Conservation (phyloP, 2,113 vertebrate species). For the Epinephelus lanceolatus region DNA sequence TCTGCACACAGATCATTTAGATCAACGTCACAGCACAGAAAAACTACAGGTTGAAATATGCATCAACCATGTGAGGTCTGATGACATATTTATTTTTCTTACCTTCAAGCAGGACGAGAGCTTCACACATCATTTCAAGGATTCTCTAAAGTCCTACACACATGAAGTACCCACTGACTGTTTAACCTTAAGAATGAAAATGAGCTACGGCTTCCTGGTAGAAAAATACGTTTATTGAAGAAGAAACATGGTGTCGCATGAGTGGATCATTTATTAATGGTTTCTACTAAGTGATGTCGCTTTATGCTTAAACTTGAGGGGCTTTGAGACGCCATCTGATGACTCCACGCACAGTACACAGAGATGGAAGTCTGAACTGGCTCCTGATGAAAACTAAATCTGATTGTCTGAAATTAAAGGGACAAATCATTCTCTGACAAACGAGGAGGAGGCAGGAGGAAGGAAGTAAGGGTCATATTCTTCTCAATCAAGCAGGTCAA, state of each 20-base stretch:
- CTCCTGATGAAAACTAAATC: slow-evolving; percentile 51
- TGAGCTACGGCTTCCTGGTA: slow-evolving; percentile 85
- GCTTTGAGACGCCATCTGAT: slow-evolving; percentile 49
- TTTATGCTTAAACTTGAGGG: slow-evolving; percentile 42
- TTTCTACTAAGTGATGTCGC: slow-evolving; percentile 57
- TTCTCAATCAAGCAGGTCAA: slow-evolving; percentile 78
- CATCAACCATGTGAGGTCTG: slow-evolving; percentile 13
- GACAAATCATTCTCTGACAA: slow-evolving; percentile 80
- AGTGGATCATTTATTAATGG: slow-evolving; percentile 81
- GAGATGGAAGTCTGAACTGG: slow-evolving; percentile 48
- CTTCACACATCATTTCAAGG: slow-evolving; percentile 32
- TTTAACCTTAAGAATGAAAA: slow-evolving; percentile 66
- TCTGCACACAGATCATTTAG: background rate
- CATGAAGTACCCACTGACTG: background rate
- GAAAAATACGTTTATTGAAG: slow-evolving; percentile 96
- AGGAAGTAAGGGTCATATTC: slow-evolving; percentile 56
- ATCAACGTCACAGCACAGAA: slow-evolving; percentile 19
- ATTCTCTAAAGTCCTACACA: slow-evolving; percentile 15
- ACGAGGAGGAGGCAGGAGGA: slow-evolving; percentile 45
- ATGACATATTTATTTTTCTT: slow-evolving; percentile 56
- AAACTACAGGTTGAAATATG: slow-evolving; percentile 2
- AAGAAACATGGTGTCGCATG: slow-evolving; percentile 82
- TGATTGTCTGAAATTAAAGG: slow-evolving; percentile 62
- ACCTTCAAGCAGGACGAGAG: slow-evolving; percentile 68
- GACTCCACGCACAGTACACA: slow-evolving; percentile 63